phyloP scores from a whole-genome alignment of 2,888 invertebrate genomes.

The Apodemia zela region DNA sequence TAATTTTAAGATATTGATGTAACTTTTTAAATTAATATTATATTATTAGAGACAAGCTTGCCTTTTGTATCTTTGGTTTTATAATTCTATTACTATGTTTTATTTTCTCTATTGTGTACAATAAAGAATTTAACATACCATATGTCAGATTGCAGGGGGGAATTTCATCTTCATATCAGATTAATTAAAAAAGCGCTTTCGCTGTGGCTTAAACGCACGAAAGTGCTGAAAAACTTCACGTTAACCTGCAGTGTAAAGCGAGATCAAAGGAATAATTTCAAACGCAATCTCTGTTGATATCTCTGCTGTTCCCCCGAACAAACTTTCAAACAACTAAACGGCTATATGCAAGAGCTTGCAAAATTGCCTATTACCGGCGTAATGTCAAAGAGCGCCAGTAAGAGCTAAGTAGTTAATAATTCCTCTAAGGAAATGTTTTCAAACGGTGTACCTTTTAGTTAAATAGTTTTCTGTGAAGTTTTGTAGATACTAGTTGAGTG shows the following conservation, averaged over 20 bases:
- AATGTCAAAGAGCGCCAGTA: constrained; percentile 39
- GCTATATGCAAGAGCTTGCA: constrained; percentile 23
- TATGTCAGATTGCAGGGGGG: neutral
- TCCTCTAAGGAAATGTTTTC: constrained; percentile 55
- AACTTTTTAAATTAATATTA: too few relatives aligned
- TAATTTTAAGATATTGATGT: too few relatives aligned
- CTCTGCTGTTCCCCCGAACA: constrained; percentile 7
- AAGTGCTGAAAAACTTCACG: neutral
- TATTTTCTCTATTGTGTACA: too few relatives aligned
- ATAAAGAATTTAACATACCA: neutral
- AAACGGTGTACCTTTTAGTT: constrained; percentile 58
- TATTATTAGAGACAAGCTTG: too few relatives aligned
- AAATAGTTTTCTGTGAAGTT: constrained; percentile 52
- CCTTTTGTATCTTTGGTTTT: too few relatives aligned
- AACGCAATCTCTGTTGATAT: constrained; percentile 11
- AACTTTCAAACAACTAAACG: constrained; percentile 16
- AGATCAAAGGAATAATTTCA: constrained; percentile 15
- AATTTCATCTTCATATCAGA: neutral
- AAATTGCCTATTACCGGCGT: constrained; percentile 36
- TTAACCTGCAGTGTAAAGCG: neutral
- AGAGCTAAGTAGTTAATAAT: constrained; percentile 48
- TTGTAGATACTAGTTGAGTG: constrained; percentile 32
- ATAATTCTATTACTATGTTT: too few relatives aligned
- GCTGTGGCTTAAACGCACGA: neutral
- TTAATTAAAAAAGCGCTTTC: neutral